phyloP scores from a whole-genome alignment of 2,113 vertebrate species.

The Psephotus haematonotus region DNA sequence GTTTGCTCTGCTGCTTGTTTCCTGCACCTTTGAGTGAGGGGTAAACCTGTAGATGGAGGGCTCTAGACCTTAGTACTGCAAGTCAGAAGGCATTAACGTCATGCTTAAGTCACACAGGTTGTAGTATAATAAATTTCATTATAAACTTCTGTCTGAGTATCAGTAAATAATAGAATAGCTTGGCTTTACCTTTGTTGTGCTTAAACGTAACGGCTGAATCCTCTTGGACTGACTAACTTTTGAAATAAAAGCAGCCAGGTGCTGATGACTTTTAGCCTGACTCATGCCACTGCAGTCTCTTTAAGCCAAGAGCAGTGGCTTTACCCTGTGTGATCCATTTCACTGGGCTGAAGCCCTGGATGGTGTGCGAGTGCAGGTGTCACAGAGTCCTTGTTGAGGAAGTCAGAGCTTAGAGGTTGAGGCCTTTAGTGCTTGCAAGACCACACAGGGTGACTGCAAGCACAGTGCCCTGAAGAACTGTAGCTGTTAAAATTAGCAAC shows the following conservation, averaged over 20 bases:
- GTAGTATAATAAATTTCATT: neutral
- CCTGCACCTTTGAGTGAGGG: neutral
- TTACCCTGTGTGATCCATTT: neutral
- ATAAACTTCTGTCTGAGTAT: neutral
- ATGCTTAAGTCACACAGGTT: neutral
- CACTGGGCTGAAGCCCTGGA: neutral
- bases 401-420: neutral
- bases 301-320: neutral
- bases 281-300: neutral
- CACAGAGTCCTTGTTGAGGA: rapidly evolving
- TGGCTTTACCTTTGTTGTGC: neutral
- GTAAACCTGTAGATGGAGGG: rapidly evolving
- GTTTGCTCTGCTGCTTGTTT: neutral
- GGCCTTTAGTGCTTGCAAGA: neutral
- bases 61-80: neutral
- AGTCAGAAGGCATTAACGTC: neutral
- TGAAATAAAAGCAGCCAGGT: neutral
- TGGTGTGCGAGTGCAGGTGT: neutral
- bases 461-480: neutral
- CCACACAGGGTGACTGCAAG: neutral
- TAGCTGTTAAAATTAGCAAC: neutral
- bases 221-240: neutral
- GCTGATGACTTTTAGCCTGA: neutral
- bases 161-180: neutral
- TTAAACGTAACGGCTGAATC: neutral